These are phyloP conservation scores for Ochropleura plecta DNA, from an alignment of 2,888 invertebrate species.

Conservation along the genomic window DNA sequence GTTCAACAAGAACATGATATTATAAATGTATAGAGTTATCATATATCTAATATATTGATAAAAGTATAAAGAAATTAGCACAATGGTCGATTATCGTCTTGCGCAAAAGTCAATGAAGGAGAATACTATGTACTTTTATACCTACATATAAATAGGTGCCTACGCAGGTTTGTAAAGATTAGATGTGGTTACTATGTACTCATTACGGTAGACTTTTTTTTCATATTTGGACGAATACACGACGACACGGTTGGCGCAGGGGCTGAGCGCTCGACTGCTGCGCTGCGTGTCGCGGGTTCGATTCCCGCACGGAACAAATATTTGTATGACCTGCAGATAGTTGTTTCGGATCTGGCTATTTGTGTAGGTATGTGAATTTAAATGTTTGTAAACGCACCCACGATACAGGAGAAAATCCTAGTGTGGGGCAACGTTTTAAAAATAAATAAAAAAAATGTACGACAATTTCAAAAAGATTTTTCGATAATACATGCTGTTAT, in stretches of 20 bases:
- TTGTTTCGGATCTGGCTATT: no score
- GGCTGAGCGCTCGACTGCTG: no score
- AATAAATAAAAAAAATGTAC: no score
- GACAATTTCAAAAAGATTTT: neutral
- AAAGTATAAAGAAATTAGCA: slow-evolving; percentile 34
- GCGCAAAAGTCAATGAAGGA: slow-evolving; percentile 42
- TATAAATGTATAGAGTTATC: slow-evolving; percentile 42
- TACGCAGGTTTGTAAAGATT: neutral
- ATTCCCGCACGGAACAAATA: no score
- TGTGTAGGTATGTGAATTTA: no score
- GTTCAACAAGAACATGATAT: slow-evolving; percentile 4
- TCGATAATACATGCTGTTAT: neutral
- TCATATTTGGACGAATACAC: neutral
- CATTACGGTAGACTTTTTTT: neutral
- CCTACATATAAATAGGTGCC: neutral
- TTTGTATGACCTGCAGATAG: no score
- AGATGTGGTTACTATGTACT: neutral
- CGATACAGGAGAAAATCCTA: no score
- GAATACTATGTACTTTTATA: slow-evolving; percentile 14
- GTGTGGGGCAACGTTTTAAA: no score
- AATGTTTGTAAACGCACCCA: no score
- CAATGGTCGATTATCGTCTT: slow-evolving; percentile 37
- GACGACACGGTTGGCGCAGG: no score
- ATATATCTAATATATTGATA: slow-evolving; percentile 37
- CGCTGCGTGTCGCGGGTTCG: no score